Percentiles rank a stretch among this genome's conserved stretches.
phyloP scores from a whole-genome alignment of 2,888 invertebrate species.

The Morpho deidamia region DNA sequence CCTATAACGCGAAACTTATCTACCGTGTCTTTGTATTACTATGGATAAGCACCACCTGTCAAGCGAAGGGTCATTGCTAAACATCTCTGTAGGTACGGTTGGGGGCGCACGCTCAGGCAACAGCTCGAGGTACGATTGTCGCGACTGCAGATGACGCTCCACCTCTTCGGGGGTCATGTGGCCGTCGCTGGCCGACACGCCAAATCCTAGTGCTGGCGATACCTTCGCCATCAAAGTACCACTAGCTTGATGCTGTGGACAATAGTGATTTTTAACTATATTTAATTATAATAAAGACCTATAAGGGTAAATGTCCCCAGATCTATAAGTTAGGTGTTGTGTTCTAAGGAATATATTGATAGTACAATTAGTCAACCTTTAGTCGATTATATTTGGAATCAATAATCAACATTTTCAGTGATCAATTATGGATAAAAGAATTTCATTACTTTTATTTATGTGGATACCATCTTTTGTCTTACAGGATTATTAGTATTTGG shows the following conservation, averaged over 20 bases:
- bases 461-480: constrained; percentile 36
- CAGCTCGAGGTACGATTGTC: constrained; percentile 87
- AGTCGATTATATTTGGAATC: too few relatives aligned
- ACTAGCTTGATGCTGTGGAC: constrained; percentile 69
- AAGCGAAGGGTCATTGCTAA: constrained; percentile 94
- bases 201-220: constrained; percentile 69
- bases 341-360: too few relatives aligned
- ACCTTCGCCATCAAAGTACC: constrained; percentile 71
- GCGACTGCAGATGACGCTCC: constrained; percentile 91
- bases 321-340: background rate
- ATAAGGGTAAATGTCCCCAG: constrained; percentile 14
- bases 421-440: background rate
- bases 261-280: constrained; percentile 26
- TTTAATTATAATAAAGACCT: background rate
- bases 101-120: constrained; percentile 92
- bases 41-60: constrained; percentile 79
- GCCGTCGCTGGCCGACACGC: constrained; percentile 79
- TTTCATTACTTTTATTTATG: constrained; percentile 17
- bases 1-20: too few relatives aligned
- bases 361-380: too few relatives aligned
- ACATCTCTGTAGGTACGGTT: constrained; percentile 95
- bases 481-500: constrained; percentile 57
- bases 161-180: constrained; percentile 96
- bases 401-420: background rate
- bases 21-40: background rate